Evolutionary conservation across 2,113 vertebrate genomes (phyloP).

Genomic region (Elephantulus edwardii): DNA sequence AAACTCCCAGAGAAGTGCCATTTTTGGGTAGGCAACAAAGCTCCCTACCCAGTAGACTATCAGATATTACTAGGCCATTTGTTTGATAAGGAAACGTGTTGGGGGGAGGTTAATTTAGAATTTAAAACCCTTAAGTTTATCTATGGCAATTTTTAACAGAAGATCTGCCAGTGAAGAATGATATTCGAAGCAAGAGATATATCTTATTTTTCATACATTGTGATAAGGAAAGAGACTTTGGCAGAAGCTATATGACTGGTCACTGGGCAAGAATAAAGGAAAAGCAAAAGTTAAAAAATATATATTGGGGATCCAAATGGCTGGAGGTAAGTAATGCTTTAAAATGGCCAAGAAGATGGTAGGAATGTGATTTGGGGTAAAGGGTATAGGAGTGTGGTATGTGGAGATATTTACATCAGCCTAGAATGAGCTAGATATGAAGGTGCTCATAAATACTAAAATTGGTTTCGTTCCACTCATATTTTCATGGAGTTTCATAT

Average conservation of each 20-base stretch:
- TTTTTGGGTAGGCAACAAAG: too few relatives aligned
- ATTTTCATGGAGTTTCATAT: not conserved
- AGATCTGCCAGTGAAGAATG: not conserved
- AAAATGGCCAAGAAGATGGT: not conserved
- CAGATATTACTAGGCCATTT: too few relatives aligned
- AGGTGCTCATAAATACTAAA: not conserved
- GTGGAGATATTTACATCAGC: not conserved
- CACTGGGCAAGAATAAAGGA: not conserved
- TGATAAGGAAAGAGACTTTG: not conserved
- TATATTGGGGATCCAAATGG: not conserved
- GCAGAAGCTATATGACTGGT: not conserved
- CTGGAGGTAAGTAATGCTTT: not conserved
- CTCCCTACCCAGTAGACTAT: too few relatives aligned
- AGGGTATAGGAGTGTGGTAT: not conserved
- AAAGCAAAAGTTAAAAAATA: not conserved
- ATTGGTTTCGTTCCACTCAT: not conserved
- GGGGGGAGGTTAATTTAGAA: not conserved
- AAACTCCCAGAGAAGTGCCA: too few relatives aligned
- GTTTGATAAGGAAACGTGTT: too few relatives aligned
- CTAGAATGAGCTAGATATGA: not conserved
- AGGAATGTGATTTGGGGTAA: not conserved
- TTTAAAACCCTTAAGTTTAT: not conserved
- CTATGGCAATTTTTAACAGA: not conserved
- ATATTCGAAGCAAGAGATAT: not conserved
- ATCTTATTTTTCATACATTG: not conserved